These are phyloP conservation scores for Galeopsomyia nigrocyanea DNA, from an alignment of 2,888 invertebrate species.

Conservation along the genomic window DNA sequence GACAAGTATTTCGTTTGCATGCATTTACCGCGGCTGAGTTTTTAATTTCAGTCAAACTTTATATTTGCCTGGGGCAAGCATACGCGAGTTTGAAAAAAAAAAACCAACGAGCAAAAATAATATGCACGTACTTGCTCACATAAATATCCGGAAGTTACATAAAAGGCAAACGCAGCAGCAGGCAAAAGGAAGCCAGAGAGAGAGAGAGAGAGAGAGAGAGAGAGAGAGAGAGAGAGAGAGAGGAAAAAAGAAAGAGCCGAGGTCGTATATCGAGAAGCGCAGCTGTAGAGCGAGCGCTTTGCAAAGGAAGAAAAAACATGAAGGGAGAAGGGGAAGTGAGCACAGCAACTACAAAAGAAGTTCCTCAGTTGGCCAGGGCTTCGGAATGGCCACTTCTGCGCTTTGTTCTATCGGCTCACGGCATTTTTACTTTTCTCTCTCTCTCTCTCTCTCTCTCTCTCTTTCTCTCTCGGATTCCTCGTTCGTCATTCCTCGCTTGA, in stretches of 20 bases:
- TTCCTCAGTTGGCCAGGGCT: not conserved
- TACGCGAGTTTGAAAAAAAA: too few relatives aligned
- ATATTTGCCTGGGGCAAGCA: too few relatives aligned
- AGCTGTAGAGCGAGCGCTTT: too few relatives aligned
- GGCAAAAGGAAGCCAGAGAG: not conserved
- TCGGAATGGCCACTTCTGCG: conserved; percentile 17
- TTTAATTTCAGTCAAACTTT: too few relatives aligned
- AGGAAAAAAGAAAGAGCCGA: not conserved
- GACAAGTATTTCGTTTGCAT: too few relatives aligned
- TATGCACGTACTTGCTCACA: too few relatives aligned
- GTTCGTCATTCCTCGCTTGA: conserved; percentile 13
- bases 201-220: not conserved
- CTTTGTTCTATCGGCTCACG: not conserved
- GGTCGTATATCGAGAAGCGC: too few relatives aligned
- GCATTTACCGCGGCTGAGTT: too few relatives aligned
- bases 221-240: not conserved
- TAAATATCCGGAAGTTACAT: too few relatives aligned
- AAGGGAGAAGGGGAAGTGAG: too few relatives aligned
- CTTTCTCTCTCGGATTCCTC: not conserved
- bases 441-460: not conserved
- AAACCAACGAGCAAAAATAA: too few relatives aligned
- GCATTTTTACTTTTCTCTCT: not conserved
- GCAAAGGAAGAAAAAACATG: too few relatives aligned
- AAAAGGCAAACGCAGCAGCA: not conserved
- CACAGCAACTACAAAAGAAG: conserved; percentile 3